A percentile compares a stretch with the other conserved stretches of the same genome.
Conservation (phyloP, 2,888 invertebrate genomes). For the Microplitis deprimator region DNA sequence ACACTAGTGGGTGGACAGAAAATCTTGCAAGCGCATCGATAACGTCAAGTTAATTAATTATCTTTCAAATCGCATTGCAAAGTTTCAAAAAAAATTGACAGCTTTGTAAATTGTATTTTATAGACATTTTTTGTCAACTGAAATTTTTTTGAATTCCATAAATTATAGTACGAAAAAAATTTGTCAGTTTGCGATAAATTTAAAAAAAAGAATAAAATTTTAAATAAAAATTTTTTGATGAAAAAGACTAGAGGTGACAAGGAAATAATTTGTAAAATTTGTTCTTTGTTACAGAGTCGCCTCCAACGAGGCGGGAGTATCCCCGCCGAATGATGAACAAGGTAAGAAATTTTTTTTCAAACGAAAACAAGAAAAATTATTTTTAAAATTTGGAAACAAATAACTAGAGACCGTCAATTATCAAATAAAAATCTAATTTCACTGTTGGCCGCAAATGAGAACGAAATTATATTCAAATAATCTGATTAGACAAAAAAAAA, state of each 20-base stretch:
- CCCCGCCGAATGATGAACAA: slow-evolving; percentile 72
- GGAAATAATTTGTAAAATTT: slow-evolving; percentile 17
- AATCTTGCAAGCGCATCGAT: slow-evolving; percentile 48
- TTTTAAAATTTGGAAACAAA: no score
- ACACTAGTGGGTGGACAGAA: slow-evolving; percentile 11
- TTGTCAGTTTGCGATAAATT: no score
- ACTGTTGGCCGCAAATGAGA: not conserved
- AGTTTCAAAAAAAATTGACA: no score
- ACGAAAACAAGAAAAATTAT: no score
- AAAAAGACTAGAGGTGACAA: not conserved
- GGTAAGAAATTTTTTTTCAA: slow-evolving; percentile 58
- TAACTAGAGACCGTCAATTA: no score
- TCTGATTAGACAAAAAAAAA: not conserved
- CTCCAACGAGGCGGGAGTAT: slow-evolving; percentile 67
- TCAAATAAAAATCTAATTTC: not conserved
- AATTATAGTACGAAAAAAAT: no score
- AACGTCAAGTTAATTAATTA: slow-evolving; percentile 60
- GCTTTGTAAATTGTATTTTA: no score
- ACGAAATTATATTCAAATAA: no score
- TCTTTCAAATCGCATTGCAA: slow-evolving; percentile 39
- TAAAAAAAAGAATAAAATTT: not conserved
- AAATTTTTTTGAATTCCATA: no score
- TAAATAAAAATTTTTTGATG: slow-evolving; percentile 16
- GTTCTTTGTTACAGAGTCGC: slow-evolving; percentile 68
- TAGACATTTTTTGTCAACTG: no score